Base-by-base conservation (phyloP, 35 echinoderm and acorn worm species). In the Apostichopus parvimensis region DNA sequence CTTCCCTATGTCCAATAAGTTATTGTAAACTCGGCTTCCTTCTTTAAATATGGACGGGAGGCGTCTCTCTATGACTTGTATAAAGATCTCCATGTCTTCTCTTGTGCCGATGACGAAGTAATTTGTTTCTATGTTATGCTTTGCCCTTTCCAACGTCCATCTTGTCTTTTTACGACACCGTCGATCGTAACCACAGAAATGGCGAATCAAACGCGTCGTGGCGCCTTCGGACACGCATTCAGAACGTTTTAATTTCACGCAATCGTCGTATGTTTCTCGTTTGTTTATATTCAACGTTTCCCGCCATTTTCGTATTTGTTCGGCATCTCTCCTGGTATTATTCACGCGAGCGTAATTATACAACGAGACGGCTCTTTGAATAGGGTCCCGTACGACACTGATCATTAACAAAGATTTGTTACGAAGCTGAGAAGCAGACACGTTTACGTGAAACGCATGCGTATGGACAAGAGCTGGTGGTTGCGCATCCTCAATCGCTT, bases 111-210 rank as follows among this genome's bases (percentile, higher is more conserved):
- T 55, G 62, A 72, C 45, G 61, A 23, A 88, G 25, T 88, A 88
- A n/a, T 88, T 17, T 28, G 25, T 72, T 55, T 88, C 86, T 88
- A 88, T 88, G 62, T 88, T 88, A 9, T 88, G 8, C 53, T 88
- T 71, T 52, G 86, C 86, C 14, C 61, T 34, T 15, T 88, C 86
- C 72, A 88, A 73, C 34, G 86, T 73, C 64, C 64, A 88, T 6
- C 86, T 58, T 22, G 18, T 88, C 52, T 88, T 88, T 34, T 66
- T 23, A 14, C 64, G 57, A 7, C 86, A 88, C 13, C 57, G 58
- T 34, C 17, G 20, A 17, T 88, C 86, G 86, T 88, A 88, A 15
- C 86, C 86, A 21, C 86, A 88, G 54, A 88, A 88, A 34, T 88
- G 86, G 18, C 45, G 86, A 20, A 88, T 54, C 14, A 88, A n/a